Conservation (phyloP, 2,888 invertebrate species). For the Dasysyrphus tricinctus region DNA sequence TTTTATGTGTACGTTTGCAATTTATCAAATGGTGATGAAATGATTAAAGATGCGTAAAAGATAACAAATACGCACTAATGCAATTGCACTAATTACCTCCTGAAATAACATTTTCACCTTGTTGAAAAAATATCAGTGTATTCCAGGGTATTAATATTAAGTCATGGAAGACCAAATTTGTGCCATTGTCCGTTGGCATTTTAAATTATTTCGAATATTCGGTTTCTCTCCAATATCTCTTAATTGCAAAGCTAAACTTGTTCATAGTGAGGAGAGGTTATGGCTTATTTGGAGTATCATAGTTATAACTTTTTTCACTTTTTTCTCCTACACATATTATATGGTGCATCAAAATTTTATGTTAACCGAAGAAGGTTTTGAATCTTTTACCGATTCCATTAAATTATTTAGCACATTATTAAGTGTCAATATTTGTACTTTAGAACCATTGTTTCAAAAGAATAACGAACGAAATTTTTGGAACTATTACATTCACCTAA, state of each 20-base stretch:
- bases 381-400: slow-evolving; percentile 46
- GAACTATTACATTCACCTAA: slow-evolving; percentile 47
- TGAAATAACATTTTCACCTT: not conserved
- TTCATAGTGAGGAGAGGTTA: slow-evolving; percentile 22
- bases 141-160: not conserved
- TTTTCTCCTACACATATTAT: not conserved
- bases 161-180: slow-evolving; percentile 52
- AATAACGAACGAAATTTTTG: slow-evolving; percentile 50
- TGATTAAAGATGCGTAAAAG: not conserved
- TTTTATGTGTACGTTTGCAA: not conserved
- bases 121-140: not conserved
- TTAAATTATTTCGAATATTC: slow-evolving; percentile 55
- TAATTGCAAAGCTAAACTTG: not conserved
- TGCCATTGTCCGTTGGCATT: slow-evolving; percentile 60
- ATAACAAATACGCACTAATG: not conserved
- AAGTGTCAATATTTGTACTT: slow-evolving; percentile 27
- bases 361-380: slow-evolving; percentile 40
- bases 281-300: slow-evolving; percentile 40
- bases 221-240: slow-evolving; percentile 57
- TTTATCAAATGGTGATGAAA: not conserved
- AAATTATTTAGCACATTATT: slow-evolving; percentile 29
- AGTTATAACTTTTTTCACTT: slow-evolving; percentile 1
- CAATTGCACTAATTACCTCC: slow-evolving; percentile 20
- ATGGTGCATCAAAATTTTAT: not conserved
- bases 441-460: slow-evolving; percentile 59